phyloP scores from a whole-genome alignment of 2,113 vertebrate genomes.

The Elanoides forficatus region DNA sequence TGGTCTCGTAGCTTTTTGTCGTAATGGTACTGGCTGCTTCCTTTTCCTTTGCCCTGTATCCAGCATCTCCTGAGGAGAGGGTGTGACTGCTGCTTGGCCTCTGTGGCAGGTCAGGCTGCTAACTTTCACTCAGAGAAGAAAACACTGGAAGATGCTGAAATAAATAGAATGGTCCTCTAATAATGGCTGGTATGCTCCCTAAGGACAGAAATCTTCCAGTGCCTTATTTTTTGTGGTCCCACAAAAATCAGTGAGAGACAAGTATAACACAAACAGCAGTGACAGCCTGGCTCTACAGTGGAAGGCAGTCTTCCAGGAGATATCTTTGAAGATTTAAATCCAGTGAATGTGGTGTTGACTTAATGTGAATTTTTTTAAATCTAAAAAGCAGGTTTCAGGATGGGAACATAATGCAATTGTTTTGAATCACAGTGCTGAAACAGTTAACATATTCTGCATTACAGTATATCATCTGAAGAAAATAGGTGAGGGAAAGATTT shows the following conservation, averaged over 20 bases:
- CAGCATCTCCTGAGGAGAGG: neutral
- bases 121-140: neutral
- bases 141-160: neutral
- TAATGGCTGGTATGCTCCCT: neutral
- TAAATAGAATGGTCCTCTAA: neutral
- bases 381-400: neutral
- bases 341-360: neutral
- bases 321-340: neutral
- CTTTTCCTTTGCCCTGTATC: neutral
- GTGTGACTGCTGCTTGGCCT: neutral
- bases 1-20: neutral
- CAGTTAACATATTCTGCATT: neutral
- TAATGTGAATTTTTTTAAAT: neutral
- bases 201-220: neutral
- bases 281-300: neutral
- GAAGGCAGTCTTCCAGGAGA: neutral
- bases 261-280: neutral
- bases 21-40: neutral
- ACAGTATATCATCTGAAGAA: neutral
- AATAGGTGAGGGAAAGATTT: neutral
- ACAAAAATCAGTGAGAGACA: neutral
- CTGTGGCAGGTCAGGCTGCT: neutral
- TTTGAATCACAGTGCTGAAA: neutral
- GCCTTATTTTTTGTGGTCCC: neutral
- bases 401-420: neutral